These are phyloP conservation scores for Drosophila oshimai DNA, from an alignment of 1,140 invertebrate species.

Conservation along the genomic window DNA sequence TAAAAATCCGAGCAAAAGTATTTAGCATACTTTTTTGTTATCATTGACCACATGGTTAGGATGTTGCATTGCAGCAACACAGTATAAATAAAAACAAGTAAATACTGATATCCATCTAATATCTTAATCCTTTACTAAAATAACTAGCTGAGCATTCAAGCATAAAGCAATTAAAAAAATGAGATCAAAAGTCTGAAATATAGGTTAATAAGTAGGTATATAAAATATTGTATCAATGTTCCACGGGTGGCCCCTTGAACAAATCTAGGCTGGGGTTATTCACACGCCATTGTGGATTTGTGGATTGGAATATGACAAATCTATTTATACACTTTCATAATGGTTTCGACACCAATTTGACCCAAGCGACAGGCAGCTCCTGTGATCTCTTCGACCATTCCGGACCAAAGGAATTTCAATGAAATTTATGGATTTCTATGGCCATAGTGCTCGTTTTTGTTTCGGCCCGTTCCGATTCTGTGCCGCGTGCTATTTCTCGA, in stretches of 20 bases:
- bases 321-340: constrained; percentile 36
- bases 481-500: constrained; percentile 75
- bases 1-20: too few species aligned
- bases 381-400: constrained; percentile 11
- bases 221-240: background rate
- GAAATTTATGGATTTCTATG: constrained; percentile 70
- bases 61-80: too few species aligned
- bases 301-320: constrained; percentile 6
- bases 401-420: constrained; percentile 28
- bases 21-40: too few species aligned
- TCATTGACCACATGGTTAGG: too few species aligned
- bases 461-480: constrained; percentile 43
- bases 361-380: constrained; percentile 6
- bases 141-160: too few species aligned
- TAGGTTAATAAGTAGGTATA: background rate
- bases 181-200: background rate
- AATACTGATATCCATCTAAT: too few species aligned
- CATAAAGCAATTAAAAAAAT: background rate
- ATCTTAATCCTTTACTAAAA: too few species aligned
- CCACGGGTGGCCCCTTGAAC: too few species aligned
- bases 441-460: constrained; percentile 25
- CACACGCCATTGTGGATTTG: background rate
- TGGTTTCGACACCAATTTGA: constrained; percentile 43
- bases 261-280: constrained; percentile 12
- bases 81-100: too few species aligned